Conservation (phyloP, 2,113 vertebrate species). For the Stegostoma tigrinum region DNA sequence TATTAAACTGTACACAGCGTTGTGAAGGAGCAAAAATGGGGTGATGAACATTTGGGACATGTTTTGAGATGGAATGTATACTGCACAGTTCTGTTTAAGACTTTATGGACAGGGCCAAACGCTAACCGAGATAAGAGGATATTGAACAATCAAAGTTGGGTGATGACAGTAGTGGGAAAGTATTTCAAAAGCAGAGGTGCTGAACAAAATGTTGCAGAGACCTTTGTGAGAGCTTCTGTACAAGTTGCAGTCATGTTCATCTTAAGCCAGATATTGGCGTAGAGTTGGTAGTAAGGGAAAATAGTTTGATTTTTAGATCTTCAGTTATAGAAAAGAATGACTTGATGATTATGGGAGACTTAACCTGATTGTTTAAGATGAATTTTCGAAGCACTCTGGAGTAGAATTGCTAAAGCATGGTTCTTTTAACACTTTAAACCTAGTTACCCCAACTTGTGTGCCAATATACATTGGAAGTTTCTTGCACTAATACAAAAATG, state of each 20-base stretch:
- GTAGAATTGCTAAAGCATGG: not conserved
- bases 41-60: not conserved
- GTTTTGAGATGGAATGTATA: not conserved
- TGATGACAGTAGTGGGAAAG: not conserved
- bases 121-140: not conserved
- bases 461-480: not conserved
- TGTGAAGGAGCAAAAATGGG: not conserved
- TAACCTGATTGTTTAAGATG: not conserved
- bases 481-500: not conserved
- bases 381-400: not conserved
- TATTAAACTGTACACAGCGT: not conserved
- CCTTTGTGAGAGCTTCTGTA: not conserved
- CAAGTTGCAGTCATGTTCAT: not conserved
- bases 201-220: not conserved
- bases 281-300: not conserved
- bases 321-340: not conserved
- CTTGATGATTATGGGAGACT: not conserved
- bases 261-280: not conserved
- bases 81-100: not conserved
- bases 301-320: not conserved
- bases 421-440: not conserved
- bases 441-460: not conserved
- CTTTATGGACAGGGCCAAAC: not conserved
- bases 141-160: not conserved
- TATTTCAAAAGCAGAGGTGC: not conserved